Evolutionary conservation across 2,113 vertebrate genomes (phyloP).

Genomic region (Greenwoodochromis staneri): DNA sequence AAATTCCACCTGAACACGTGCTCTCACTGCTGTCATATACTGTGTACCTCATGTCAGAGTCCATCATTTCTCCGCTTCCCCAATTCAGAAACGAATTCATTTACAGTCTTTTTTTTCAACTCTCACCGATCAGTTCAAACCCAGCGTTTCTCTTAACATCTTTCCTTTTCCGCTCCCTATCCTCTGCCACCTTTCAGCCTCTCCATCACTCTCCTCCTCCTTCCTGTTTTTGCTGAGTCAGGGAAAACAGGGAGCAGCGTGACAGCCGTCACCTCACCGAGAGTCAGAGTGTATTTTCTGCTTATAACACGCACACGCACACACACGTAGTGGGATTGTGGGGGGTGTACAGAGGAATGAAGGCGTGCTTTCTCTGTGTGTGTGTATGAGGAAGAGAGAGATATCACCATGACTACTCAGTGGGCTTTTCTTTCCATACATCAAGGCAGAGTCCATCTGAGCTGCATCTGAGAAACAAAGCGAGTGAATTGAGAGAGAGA

Average conservation of each 20-base stretch:
- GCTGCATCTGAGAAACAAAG: slow-evolving; percentile 18
- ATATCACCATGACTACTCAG: slow-evolving; percentile 19
- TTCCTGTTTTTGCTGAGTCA: slow-evolving; percentile 55
- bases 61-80: not conserved
- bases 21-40: not conserved
- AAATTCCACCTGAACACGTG: not conserved
- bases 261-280: slow-evolving; percentile 54
- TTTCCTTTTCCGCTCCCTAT: not conserved
- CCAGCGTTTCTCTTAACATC: slow-evolving; percentile 5
- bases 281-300: not conserved
- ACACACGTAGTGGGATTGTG: not conserved
- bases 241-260: slow-evolving; percentile 39
- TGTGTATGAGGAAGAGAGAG: not conserved
- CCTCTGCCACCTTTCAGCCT: not conserved
- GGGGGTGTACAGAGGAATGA: not conserved
- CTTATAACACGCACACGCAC: not conserved
- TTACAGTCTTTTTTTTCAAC: not conserved
- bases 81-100: not conserved
- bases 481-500: not conserved
- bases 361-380: not conserved
- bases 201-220: slow-evolving; percentile 38
- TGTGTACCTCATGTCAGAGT: not conserved
- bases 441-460: slow-evolving; percentile 30
- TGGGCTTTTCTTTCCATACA: slow-evolving; percentile 40
- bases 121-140: not conserved